These are phyloP conservation scores for Cydia amplana DNA, from an alignment of 1,140 invertebrate species.

Conservation along the genomic window DNA sequence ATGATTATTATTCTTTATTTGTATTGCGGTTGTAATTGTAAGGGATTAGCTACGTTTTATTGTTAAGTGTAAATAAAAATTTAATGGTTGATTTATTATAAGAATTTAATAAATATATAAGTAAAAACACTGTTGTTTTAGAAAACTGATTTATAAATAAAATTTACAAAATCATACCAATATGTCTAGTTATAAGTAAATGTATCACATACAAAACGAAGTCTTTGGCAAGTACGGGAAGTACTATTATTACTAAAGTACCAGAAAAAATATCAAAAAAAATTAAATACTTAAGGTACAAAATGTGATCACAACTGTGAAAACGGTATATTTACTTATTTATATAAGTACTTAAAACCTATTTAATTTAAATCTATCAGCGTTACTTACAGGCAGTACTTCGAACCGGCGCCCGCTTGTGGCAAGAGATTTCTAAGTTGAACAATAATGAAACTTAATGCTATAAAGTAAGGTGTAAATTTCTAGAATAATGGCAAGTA, in stretches of 20 bases:
- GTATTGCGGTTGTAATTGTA: neutral
- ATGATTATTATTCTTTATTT: neutral
- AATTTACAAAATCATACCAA: conserved; percentile 48
- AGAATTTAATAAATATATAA: conserved; percentile 53
- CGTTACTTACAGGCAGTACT: conserved; percentile 20
- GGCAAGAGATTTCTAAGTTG: neutral
- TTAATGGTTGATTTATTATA: conserved; percentile 34
- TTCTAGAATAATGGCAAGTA: neutral
- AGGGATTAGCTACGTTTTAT: neutral
- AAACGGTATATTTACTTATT: conserved; percentile 23
- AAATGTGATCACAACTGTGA: conserved; percentile 14
- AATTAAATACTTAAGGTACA: conserved; percentile 33
- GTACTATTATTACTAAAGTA: conserved; percentile 41
- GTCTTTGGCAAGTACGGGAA: conserved; percentile 72
- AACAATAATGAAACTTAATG: neutral
- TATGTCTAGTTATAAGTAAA: conserved; percentile 63
- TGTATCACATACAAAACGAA: conserved; percentile 74
- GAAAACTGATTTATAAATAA: conserved; percentile 56
- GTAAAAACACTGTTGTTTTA: conserved; percentile 40
- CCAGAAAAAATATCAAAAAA: conserved; percentile 34
- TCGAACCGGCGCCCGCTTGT: neutral
- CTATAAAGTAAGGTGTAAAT: neutral
- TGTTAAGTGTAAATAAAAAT: conserved; percentile 33
- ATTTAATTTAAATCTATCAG: conserved; percentile 2
- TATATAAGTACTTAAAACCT: conserved; percentile 16